Evolutionary conservation across 2,113 vertebrate genomes (phyloP), one percentile per base, ranked within the genome.

Genomic region (Greenwoodochromis staneri): DNA sequence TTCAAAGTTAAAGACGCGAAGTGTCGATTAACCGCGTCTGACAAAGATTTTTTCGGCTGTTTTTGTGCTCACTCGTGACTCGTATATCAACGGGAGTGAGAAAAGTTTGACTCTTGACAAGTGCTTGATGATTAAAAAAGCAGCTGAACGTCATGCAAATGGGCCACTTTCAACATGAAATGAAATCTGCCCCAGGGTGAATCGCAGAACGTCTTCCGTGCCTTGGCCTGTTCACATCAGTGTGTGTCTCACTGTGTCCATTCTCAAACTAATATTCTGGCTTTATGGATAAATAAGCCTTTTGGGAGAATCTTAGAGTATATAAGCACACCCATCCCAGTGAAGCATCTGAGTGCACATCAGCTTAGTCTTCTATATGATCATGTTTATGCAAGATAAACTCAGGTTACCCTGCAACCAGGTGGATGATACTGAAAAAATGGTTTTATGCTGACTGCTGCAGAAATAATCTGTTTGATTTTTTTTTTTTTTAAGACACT

Each of bases 381-480:
- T 71, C 61, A 24, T 86, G 85, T 91, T 88, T 73, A 90, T 83
- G 38, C 76, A 81, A 63, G 66, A 76, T 85, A 54, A 85, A 78
- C 73, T 78, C 49, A 14, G 49, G 83, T 84, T 88, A 63, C 21
- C 40, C 17, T 76, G 29, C 16, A 81, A 87, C 42, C 82, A 83
- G 82, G 89, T 86, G 76, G 34, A 45, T 40, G 27, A 16, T 11
- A 69, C 61, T 80, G 5, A 38, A 24, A 88, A 47, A 36, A 21
- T 19, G 9, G 54, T 59, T 61, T 71, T 7, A 54, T 54, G 21
- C 38, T 16, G 36, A 31, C 12, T 73, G 49, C 14, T 59, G 14
- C 19, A 17, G 11, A 83, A 40, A 45, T 49, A 29, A 76, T 76
- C 14, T 31, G 14, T 49, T 76, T 12, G 11, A 59, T 82, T 11